Evolutionary conservation across 2,888 invertebrate species (phyloP), one percentile per base, ranked within the genome.

Genomic region (Protonemura montana): DNA sequence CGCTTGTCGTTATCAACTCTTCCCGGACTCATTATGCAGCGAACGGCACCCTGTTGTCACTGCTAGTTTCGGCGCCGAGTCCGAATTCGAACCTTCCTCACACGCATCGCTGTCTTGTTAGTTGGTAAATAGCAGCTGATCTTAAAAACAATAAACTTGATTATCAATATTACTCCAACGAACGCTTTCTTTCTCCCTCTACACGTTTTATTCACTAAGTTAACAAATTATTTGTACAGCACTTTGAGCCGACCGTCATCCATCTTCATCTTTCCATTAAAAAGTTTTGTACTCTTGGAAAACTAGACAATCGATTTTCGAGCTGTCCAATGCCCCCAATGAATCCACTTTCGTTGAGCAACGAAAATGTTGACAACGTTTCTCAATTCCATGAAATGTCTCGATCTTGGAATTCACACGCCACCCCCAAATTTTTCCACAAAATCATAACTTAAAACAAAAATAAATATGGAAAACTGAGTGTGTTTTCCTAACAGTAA

Each of bases 181-280:
- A 21, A 59, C 59, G 59, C 59, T 59, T 3, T 21, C 13, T 7
- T 59, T 1, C 59, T 13, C 59, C 59, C 59, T 59, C 21, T 21
- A 59, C 59, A 59, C 59, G 16, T 59, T 59, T 59, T 59, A 59
- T 59, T 59, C 59, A 59, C 59, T 59, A 59, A 59, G 21, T 21
- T 59, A 59, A 59, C 59, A 59, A 59, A 59, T 59, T 59, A 59
- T 59, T 59, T 59, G 2, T 59, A 59, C 59, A 59, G 21, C 59
- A 59, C 59, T 59, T 59, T 59, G 59, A 59, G 59, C 59, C 59
- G 59, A 59, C 59, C 59, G 21, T 59, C 59, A 59, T 59, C 59
- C 21, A 59, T 59, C 59, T 59, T 59, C 59, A 59, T 59, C 59
- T 59, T 59, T 59, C 59, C 59, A 59, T 59, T 59, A 59, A 59